phyloP scores from a whole-genome alignment of 2,113 vertebrate genomes.

The Poecile atricapillus region DNA sequence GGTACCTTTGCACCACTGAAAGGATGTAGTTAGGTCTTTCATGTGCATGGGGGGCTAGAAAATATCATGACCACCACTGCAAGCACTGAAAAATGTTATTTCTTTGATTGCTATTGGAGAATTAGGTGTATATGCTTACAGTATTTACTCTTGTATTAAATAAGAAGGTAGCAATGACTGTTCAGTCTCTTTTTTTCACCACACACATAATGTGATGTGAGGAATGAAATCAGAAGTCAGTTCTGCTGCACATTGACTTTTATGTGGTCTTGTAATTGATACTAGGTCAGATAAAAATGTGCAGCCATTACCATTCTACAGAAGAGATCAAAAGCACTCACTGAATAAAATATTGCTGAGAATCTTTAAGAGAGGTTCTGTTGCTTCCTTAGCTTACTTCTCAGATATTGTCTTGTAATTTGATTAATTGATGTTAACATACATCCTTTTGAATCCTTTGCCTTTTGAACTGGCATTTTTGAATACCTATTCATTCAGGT shows the following conservation, averaged over 20 bases:
- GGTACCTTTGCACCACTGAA: neutral
- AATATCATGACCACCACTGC: neutral
- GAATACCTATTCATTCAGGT: neutral
- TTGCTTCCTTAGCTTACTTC: neutral
- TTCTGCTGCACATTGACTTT: neutral
- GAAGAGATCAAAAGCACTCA: neutral
- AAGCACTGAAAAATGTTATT: neutral
- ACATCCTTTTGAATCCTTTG: neutral
- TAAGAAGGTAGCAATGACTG: neutral
- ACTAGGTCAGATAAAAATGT: neutral
- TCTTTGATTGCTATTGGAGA: neutral
- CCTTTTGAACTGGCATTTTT: neutral
- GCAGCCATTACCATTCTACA: neutral
- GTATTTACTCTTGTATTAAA: neutral
- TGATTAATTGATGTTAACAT: neutral
- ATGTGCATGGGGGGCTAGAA: neutral
- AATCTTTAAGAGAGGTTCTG: neutral
- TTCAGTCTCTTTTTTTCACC: neutral
- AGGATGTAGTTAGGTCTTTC: neutral
- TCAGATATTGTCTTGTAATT: rapidly evolving
- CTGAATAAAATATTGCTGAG: neutral
- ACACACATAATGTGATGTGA: neutral
- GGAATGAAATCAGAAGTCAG: neutral
- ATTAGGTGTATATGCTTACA: neutral
- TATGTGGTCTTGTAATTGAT: neutral